Base-by-base conservation (phyloP, 2,797 vertebrate genomes). In the Tauraco hartlaubi region DNA sequence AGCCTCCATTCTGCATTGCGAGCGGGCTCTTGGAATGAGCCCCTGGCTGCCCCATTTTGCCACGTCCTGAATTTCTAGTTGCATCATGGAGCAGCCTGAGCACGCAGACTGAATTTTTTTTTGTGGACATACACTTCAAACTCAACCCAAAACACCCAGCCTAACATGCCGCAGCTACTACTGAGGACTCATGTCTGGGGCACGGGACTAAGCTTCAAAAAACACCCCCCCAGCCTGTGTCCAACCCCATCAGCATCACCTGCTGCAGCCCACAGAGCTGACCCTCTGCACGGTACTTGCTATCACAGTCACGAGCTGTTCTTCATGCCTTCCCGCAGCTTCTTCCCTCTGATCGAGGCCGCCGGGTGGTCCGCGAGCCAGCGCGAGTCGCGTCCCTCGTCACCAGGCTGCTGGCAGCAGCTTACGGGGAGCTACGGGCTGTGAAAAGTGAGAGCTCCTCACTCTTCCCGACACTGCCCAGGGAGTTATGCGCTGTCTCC, bases 401-500 rank as follows among this genome's bases (percentile, higher is more conserved):
- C 5, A 33, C 0, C 33, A 64, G 22, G 22, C 76, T 46, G 44
- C 5, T 35, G 29, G 9, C 63, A 41, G 8, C 52, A 51, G 41
- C 11, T 64, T n/a, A 31, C 3, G 1, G 9, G 39, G 37, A 49
- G 51, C 37, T 9, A 5, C 9, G 5, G 0, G 1, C 58, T 9
- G 8, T 0, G 59, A 37, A 6, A 8, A 54, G 18, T 0, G 14
- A 13, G 33, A 62, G 35, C n/a, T 58, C 39, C 46, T 49, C 33
- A 1, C 41, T 56, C 52, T 3, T 16, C 8, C 68, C 8, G 28
- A 39, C 63, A 25, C 28, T 37, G 77, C 54, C 43, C 80, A 43
- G 55, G 21, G 44, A 71, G 22, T 1, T n/a, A 35, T 0, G 10
- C 0, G 2, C 59, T 1, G 12, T 37, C 37, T 58, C 77, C 3